These are phyloP conservation scores for Peribatodes rhomboidaria DNA, from an alignment of 2,888 invertebrate species.

Conservation along the genomic window DNA sequence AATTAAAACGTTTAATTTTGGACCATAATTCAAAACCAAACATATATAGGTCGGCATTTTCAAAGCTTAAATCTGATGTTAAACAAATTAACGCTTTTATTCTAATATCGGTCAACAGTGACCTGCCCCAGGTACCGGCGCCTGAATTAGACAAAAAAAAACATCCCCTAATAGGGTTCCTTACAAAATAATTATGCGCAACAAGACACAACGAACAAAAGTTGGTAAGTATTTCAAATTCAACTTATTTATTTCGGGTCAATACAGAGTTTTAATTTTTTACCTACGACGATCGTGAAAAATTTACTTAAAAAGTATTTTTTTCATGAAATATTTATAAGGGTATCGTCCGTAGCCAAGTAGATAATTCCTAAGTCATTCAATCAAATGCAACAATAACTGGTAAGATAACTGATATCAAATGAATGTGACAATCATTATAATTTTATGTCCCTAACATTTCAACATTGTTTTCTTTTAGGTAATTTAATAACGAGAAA, in stretches of 20 bases:
- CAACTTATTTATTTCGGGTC: too few species aligned
- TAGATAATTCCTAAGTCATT: too few species aligned
- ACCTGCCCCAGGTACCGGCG: conserved; percentile 39
- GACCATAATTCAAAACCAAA: conserved; percentile 36
- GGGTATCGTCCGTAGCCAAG: too few species aligned
- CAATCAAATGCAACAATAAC: too few species aligned
- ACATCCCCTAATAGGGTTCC: conserved; percentile 36
- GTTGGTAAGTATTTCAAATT: neutral
- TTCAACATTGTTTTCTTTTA: too few species aligned
- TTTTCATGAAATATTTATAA: too few species aligned
- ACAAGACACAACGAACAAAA: neutral
- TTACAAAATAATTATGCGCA: neutral
- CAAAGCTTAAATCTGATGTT: conserved; percentile 46
- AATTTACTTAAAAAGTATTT: too few species aligned
- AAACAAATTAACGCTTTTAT: conserved; percentile 60
- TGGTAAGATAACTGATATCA: too few species aligned
- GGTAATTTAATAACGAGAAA: neutral
- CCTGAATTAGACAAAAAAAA: conserved; percentile 33
- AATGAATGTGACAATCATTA: too few species aligned
- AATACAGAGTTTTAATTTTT: too few species aligned
- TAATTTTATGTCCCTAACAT: too few species aligned
- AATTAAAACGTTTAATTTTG: neutral
- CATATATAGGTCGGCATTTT: conserved; percentile 35
- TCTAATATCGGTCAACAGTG: conserved; percentile 49
- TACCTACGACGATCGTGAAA: too few species aligned